These are phyloP conservation scores for Dipodomys merriami DNA, from an alignment of 2,113 vertebrate species.

Conservation along the genomic window DNA sequence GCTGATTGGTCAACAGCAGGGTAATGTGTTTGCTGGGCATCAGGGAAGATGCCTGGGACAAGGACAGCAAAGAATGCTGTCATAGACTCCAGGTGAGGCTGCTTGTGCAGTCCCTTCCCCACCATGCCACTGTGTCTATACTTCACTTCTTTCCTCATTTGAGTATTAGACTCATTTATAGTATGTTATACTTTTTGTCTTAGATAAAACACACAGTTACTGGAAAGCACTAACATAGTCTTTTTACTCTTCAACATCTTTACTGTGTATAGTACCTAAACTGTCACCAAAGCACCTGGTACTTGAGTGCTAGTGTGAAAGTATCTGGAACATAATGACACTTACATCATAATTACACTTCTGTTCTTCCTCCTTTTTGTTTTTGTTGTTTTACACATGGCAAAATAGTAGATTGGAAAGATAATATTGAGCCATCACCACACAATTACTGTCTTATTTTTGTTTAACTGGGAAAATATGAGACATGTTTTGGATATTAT, in stretches of 20 bases:
- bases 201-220: background rate
- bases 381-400: background rate
- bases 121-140: background rate
- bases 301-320: background rate
- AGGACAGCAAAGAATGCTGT: constrained; percentile 15
- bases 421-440: background rate
- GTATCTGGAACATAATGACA: background rate
- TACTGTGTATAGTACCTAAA: background rate
- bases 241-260: constrained; percentile 28
- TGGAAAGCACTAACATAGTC: background rate
- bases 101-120: background rate
- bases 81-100: background rate
- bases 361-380: background rate
- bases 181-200: background rate
- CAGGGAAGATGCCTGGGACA: background rate
- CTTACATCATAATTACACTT: background rate
- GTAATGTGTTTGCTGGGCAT: background rate
- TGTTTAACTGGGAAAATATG: background rate
- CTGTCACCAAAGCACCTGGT: background rate
- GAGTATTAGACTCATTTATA: background rate
- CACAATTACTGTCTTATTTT: background rate
- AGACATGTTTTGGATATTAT: background rate
- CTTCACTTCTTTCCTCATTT: background rate
- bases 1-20: background rate
- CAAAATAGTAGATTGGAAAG: background rate